Percentiles rank a stretch among this genome's conserved stretches.
Conservation (phyloP, 2,113 vertebrate genomes). For the Micronycteris hirsuta region DNA sequence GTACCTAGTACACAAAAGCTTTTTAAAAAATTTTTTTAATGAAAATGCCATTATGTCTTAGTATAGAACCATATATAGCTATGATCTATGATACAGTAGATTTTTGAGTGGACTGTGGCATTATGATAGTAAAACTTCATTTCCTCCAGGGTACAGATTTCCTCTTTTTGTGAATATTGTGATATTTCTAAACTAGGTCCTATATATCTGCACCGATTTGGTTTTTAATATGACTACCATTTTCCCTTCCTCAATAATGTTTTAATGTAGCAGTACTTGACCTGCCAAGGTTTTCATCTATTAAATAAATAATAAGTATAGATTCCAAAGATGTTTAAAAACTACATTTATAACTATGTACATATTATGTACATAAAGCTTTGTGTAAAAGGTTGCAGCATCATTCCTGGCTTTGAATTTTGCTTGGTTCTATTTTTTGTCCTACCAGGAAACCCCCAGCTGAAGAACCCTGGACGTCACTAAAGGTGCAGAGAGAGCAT, state of each 20-base stretch:
- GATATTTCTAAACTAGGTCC: not conserved
- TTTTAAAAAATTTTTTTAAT: not conserved
- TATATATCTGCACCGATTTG: not conserved
- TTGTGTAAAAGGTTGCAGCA: not conserved
- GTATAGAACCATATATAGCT: not conserved
- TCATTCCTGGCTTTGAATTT: not conserved
- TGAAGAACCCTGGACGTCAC: not conserved
- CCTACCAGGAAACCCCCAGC: not conserved
- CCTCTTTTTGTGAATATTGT: not conserved
- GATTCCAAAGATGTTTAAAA: conserved; percentile 17
- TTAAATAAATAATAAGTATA: not conserved
- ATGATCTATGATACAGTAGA: not conserved
- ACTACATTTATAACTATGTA: not conserved
- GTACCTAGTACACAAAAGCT: not conserved
- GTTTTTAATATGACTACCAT: not conserved
- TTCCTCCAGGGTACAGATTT: not conserved
- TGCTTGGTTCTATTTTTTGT: not conserved
- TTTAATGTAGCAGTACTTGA: conserved; percentile 4
- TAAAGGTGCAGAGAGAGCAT: not conserved
- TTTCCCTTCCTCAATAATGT: not conserved
- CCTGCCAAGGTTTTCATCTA: not conserved
- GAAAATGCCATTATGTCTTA: not conserved
- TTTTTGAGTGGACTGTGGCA: not conserved
- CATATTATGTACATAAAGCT: not conserved
- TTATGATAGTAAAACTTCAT: not conserved